Evolutionary conservation across 1,140 invertebrate species (phyloP), one percentile per base, ranked within the genome.

Genomic region (Eumeta japonica): DNA sequence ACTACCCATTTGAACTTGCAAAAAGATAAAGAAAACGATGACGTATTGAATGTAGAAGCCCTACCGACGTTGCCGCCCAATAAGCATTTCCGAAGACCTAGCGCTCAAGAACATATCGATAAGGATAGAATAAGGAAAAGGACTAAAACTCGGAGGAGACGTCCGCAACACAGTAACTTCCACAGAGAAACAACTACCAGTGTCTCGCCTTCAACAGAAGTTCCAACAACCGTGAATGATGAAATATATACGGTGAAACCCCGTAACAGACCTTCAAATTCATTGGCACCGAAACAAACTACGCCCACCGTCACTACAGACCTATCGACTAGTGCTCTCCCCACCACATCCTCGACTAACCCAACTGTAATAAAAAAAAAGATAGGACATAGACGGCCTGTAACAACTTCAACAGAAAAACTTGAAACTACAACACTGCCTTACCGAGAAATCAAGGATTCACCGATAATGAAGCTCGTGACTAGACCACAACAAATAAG

Each of bases 391-490:
- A 53, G 73, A 35, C 50, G 57, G 20, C 57, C 54, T 16, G 16
- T 58, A 18, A 58, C 62, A 9, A 61, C 62, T 10, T 46, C 61
- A 11, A 47, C 61, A 31, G 55, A 65, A 41, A 58, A 50, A 63
- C 31, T 45, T 29, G 60, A 70, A 48, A 60, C 70, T 19, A 68
- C 68, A 16, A 62, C 73, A 29, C 43, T 55, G 38, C 19, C 43
- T 12, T 38, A 29, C 27, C 54, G 42, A 36, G 53, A 58, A 28
- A 58, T 45, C 35, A 72, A 70, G 45, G 72, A 76, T 38, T 76
- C 75, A 2, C 58, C 64, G 7, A 77, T 77, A 28, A 77, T 77
- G 75, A 76, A 75, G 55, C 76, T 77, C 43, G 58, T 61, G 11
- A 63, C 54, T 37, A 55, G 68, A 11, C 58, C 48, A 1, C 50